A percentile compares a stretch with the other conserved stretches of the same genome.
phyloP scores from a whole-genome alignment of 92 coral and sea anemone genomes.

The Blastomussa wellsi region DNA sequence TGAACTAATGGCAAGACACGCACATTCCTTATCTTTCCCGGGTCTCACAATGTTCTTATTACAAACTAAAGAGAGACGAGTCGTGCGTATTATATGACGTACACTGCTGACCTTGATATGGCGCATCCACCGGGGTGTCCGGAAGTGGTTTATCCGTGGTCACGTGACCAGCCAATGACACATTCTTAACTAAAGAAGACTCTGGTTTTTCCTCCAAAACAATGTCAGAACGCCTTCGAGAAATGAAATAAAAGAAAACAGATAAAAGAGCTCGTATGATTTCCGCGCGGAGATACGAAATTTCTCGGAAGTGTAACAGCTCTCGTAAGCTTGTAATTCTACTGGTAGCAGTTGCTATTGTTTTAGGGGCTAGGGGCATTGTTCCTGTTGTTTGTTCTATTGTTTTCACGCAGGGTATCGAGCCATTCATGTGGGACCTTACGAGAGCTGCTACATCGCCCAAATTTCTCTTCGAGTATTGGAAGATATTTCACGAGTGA shows the following conservation, averaged over 20 bases:
- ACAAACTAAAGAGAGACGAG: background rate
- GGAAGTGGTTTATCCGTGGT: background rate
- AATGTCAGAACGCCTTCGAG: slow-evolving; percentile 19
- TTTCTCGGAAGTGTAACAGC: too few relatives aligned
- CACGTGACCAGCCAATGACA: slow-evolving; percentile 21
- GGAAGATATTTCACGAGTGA: too few relatives aligned
- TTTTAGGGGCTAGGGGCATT: too few relatives aligned
- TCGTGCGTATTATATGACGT: background rate
- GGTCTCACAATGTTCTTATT: background rate
- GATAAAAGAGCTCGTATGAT: background rate
- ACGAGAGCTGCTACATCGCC: too few relatives aligned
- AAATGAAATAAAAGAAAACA: background rate
- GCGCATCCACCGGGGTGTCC: background rate
- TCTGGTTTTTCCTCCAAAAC: slow-evolving; percentile 32
- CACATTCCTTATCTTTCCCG: background rate
- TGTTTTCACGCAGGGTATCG: too few relatives aligned
- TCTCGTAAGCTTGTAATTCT: too few relatives aligned
- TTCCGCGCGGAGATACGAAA: too few relatives aligned
- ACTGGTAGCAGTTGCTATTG: too few relatives aligned
- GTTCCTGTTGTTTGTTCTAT: too few relatives aligned
- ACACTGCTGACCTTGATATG: slow-evolving; percentile 21
- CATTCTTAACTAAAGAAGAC: slow-evolving; percentile 31
- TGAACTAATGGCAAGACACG: too few relatives aligned
- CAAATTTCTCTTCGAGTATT: too few relatives aligned
- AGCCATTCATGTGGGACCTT: too few relatives aligned